Evolutionary conservation across 2,888 invertebrate genomes (phyloP).

Genomic region (Dilophus febrilis): DNA sequence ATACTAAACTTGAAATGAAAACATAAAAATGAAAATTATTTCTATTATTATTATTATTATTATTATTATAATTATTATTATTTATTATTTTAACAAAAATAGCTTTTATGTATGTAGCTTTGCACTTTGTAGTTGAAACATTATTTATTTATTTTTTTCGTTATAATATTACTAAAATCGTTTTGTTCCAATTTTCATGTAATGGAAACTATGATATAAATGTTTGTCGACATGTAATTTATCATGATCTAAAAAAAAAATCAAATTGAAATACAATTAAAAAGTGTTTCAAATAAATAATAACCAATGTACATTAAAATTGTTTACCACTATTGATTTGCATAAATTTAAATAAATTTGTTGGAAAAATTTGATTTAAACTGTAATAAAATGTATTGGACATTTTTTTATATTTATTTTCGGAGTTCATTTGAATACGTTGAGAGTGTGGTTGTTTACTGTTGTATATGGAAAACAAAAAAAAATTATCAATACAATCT

Average conservation of each 20-base stretch:
- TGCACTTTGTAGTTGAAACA: no score
- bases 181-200: slow-evolving; percentile 21
- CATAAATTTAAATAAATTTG: slow-evolving; percentile 18
- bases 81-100: no score
- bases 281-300: not conserved
- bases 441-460: slow-evolving; percentile 24
- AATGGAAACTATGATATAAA: slow-evolving; percentile 22
- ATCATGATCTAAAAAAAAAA: slow-evolving; percentile 8
- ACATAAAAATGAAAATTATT: no score
- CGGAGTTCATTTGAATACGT: slow-evolving; percentile 21
- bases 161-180: no score
- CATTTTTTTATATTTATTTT: slow-evolving; percentile 20
- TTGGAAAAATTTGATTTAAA: slow-evolving; percentile 25
- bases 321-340: slow-evolving; percentile 17
- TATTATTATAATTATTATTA: no score
- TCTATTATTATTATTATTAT: no score
- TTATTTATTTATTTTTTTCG: no score
- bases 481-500: not conserved
- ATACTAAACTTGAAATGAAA: no score
- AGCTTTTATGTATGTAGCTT: no score
- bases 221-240: slow-evolving; percentile 19
- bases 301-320: not conserved
- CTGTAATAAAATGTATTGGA: slow-evolving; percentile 23
- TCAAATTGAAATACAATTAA: not conserved
- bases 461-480: not conserved